Evolutionary conservation across 2,113 vertebrate genomes (phyloP), one percentile per base, ranked within the genome.

Genomic region (Chlorodrepanis virens): DNA sequence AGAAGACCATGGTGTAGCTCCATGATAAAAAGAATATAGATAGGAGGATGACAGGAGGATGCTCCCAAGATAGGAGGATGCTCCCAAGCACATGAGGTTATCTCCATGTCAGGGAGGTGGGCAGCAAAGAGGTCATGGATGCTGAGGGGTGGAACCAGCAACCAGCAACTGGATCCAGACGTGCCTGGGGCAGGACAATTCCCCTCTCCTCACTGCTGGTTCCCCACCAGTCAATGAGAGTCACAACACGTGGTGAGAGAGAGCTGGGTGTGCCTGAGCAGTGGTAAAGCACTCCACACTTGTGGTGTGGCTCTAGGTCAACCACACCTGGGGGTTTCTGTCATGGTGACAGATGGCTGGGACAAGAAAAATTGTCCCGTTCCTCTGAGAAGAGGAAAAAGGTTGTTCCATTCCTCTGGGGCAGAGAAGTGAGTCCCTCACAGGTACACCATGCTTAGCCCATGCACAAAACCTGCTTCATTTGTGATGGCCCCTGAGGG

Each of bases 371-470:
- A 39, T 5, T 2, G 22, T 23, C 31, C 25, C 9, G 2, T 11
- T 24, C 2, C 47, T 70, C 23, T n/a, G 25, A 57, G 72, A 54
- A 78, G 10, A 23, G 33, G 33, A 57, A 57, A 64, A 59, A 72
- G 65, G 42, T 4, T 2, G 29, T 23, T 37, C 25, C 9, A 1
- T 8, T 28, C 3, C 31, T 71, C 21, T 37, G 25, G 45, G 72
- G 22, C 33, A 50, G 50, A 54, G 69, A 52, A 82, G 11, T 0
- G 3, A 70, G 39, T 4, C 5, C 13, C 8, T 65, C 28, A 9
- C 8, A 4, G 5, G 13, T 3, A 24, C 0, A 0, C 18, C 35
- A 10, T 7, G 1, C n/a, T 69, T 53, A 60, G 35, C 12, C 8
- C 7, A 14, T 25, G 25, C 3, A 31, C 28, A 18, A 42, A 63